These are phyloP conservation scores for Apogon hyalosoma DNA, from an alignment of 2,797 vertebrate species.

Conservation along the genomic window DNA sequence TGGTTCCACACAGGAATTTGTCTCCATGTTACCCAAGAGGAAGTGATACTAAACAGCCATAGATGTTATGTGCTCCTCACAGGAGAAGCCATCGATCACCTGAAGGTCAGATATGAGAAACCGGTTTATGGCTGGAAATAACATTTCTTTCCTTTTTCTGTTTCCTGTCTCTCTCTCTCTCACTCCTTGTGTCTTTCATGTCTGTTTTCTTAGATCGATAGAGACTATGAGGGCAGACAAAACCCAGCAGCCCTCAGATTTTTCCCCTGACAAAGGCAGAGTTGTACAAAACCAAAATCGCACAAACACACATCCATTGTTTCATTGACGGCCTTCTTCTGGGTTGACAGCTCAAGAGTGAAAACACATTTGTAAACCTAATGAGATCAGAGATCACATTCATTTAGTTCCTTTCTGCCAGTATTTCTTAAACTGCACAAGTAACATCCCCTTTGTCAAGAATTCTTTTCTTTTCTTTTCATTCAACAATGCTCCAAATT, in stretches of 20 bases:
- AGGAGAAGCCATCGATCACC: conserved; percentile 57
- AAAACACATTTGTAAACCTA: conserved; percentile 3
- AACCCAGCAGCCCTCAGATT: conserved; percentile 27
- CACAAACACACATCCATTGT: conserved; percentile 4
- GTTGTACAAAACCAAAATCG: not conserved
- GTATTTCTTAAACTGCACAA: not conserved
- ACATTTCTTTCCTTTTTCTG: conserved; percentile 44
- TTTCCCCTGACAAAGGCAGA: conserved; percentile 5
- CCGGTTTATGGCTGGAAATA: conserved; percentile 53
- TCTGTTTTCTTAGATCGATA: conserved; percentile 55
- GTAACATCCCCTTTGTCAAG: not conserved
- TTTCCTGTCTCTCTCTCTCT: conserved; percentile 40
- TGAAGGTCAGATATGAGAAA: conserved; percentile 62
- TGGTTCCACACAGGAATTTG: not conserved
- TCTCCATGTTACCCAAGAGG: not conserved
- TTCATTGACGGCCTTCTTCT: conserved; percentile 17
- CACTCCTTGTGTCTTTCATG: conserved; percentile 36
- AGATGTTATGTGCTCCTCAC: conserved; percentile 20
- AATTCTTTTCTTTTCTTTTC: not conserved
- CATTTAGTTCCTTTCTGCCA: not conserved
- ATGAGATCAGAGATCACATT: not conserved
- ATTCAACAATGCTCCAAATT: too few relatives aligned
- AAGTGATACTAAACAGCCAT: conserved; percentile 30
- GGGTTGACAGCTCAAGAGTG: not conserved
- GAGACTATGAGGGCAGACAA: conserved; percentile 35